Evolutionary conservation across 2,113 vertebrate genomes (phyloP), one percentile per base, ranked within the genome.

Genomic region (Passer montanus): DNA sequence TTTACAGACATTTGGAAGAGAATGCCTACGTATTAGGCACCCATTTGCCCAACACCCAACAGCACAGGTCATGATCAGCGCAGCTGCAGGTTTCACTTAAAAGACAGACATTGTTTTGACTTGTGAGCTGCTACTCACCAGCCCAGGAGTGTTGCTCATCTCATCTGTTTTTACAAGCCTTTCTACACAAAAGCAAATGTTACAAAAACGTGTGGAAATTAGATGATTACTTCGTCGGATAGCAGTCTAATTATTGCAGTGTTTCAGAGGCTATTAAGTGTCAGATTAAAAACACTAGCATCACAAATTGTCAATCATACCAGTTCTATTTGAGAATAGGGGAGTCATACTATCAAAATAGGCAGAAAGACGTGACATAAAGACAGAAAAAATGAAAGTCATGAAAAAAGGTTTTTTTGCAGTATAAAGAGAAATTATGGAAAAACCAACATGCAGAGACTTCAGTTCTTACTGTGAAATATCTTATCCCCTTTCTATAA

Each of bases 21-120:
- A 68, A 62, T 53, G 24, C 23, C 27, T 39, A 69, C 7, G 24
- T 56, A 12, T 43, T 16, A 43, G 5, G 58, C 9, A 80, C 11
- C 0, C 1, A 52, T 12, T 55, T 64, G 33, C 17, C 6, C 19
- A 59, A 13, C 13, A 58, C 3, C 14, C 7, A 35, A 37, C 33
- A 69, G 15, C 23, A 69, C 10, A 84, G 9, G 12, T 37, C 23
- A 46, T 7, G 15, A 85, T 17, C 22, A 79, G 28, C 2, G 3
- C 23, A 52, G 41, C 37, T 58, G 16, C 44, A 69, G 8, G 5
- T 56, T 80, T 64, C 35, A 55, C 39, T 79, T 63, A n/a, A 19
- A 89, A 78, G n/a, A 53, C 26, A 39, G 11, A 21, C 11, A 53
- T 27, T 76, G 22, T 67, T 53, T 31, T 24, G 9, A 70, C 13